Evolutionary conservation across 2,797 vertebrate genomes (phyloP), one percentile per base, ranked within the genome.

Genomic region (Emydoidea blandingii): DNA sequence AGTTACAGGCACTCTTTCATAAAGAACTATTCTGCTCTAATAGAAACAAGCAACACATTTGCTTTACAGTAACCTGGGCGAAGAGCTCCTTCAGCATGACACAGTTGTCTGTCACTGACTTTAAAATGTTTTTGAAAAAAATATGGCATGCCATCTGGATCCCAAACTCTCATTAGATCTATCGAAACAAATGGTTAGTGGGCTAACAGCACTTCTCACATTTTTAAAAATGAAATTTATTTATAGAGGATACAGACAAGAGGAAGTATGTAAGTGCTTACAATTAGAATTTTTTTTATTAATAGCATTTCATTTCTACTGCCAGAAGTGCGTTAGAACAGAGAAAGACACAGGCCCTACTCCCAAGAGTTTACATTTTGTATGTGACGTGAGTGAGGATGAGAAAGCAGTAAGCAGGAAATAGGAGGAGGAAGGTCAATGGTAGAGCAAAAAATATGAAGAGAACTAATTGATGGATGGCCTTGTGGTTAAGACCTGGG

Each of bases 21-120:
- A 95, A 96, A 94, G 74, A 96, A 91, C 96, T 96, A 91, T 95
- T 97, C 96, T 95, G 96, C 93, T 94, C 94, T 91, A 96, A 95
- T 96, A 96, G 95, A 95, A 97, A 94, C 90, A 94, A 93, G 93
- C 90, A 92, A 94, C 87, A 91, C 90, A 89, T 96, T 96, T 96
- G 94, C 95, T 96, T 96, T 92, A 56, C 87, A 95, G 91, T 94
- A 93, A 94, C 85, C 95, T 95, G 92, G 79, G 49, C 4, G 2
- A 97, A 85, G 79, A 80, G 27, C 31, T 96, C 85, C 68, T 54
- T 97, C 95, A 96, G 83, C 89, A 87, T 53, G 44, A 94, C 79
- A 47, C 25, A 50, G 56, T 96, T 94, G 89, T 87, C 96, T 94
- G 86, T 96, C 79, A 44, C 49, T 41, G 83, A 74, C 86, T 90